Conservation (phyloP, 2,113 vertebrate species). For the Apteryx owenii region DNA sequence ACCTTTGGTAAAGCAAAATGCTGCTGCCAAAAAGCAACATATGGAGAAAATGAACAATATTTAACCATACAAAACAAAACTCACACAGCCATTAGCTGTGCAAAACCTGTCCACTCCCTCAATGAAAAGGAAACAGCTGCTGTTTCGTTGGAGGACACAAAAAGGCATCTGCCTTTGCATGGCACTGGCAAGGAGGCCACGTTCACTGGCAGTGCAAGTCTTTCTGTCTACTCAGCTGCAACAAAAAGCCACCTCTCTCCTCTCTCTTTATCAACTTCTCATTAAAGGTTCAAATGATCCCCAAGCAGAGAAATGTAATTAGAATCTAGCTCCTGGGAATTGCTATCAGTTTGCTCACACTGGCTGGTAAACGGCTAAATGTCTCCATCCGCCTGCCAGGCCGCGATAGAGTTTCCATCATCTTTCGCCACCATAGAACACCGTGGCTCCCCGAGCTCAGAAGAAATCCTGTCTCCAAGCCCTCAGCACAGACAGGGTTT, state of each 20-base stretch:
- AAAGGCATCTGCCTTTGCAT: background rate
- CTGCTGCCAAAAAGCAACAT: background rate
- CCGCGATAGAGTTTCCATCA: conserved; percentile 49
- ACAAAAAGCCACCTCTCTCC: conserved; percentile 3
- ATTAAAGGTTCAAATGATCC: conserved; percentile 55
- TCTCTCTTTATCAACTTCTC: conserved; percentile 61
- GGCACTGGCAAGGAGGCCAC: background rate
- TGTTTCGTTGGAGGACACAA: background rate
- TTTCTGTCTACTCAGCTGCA: background rate
- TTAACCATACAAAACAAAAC: background rate
- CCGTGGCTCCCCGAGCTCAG: background rate
- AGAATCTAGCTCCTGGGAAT: conserved; percentile 20
- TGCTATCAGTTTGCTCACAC: conserved; percentile 64
- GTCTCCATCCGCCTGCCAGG: conserved; percentile 27
- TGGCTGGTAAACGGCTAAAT: conserved; percentile 66
- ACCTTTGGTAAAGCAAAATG: background rate
- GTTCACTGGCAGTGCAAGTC: background rate
- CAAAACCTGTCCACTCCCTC: background rate
- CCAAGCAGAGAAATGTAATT: conserved; percentile 61
- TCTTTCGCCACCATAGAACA: background rate
- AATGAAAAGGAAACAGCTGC: background rate
- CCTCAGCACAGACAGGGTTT: background rate
- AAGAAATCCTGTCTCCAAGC: background rate
- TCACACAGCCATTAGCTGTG: background rate
- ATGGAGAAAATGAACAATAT: background rate